Conservation (phyloP, 2,113 vertebrate genomes). For the Rhinolophus ferrumequinum region DNA sequence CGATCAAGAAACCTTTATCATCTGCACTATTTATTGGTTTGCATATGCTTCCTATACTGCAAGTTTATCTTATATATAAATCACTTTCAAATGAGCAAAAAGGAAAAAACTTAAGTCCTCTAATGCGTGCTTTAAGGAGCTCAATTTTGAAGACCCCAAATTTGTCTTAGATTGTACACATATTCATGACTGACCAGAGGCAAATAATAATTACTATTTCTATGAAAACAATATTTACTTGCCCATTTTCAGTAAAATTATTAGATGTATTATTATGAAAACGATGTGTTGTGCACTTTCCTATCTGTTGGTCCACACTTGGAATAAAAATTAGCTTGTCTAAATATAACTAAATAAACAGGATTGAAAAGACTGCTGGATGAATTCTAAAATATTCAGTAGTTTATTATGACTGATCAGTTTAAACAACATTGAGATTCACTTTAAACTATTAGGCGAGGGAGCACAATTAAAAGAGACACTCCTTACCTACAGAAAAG, state of each 20-base stretch:
- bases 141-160: not conserved
- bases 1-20: not conserved
- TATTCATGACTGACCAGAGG: constrained; percentile 47
- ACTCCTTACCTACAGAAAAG: constrained; percentile 77
- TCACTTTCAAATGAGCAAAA: constrained; percentile 8
- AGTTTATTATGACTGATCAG: constrained; percentile 86
- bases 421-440: constrained; percentile 88
- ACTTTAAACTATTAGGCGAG: constrained; percentile 81
- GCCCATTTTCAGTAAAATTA: not conserved
- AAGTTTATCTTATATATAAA: not conserved
- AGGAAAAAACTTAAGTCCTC: not conserved
- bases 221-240: constrained; percentile 25
- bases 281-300: constrained; percentile 21
- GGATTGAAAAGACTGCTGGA: constrained; percentile 59
- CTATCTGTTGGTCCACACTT: not conserved
- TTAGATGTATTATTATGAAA: constrained; percentile 51
- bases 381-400: constrained; percentile 77
- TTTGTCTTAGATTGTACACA: constrained; percentile 18
- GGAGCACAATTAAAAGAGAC: constrained; percentile 86
- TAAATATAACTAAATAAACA: constrained; percentile 70
- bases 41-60: not conserved
- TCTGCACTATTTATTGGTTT: not conserved
- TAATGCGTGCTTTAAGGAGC: not conserved
- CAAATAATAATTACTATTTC: constrained; percentile 40
- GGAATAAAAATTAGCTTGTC: constrained; percentile 58